phyloP scores from a whole-genome alignment of 2,888 invertebrate genomes.

The Gasteruption jaculator region DNA sequence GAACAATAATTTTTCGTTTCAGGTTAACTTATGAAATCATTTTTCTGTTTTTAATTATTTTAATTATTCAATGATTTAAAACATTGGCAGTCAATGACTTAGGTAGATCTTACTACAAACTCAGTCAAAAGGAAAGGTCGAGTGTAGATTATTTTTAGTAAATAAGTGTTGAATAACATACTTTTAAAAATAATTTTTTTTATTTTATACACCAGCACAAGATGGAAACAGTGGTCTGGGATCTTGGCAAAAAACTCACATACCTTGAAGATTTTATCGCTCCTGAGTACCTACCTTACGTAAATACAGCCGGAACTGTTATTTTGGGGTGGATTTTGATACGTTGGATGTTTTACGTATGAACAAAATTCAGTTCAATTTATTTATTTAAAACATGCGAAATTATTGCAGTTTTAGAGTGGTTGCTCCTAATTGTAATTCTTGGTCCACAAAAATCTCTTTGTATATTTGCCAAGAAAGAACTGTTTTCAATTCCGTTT shows the following conservation, averaged over 20 bases:
- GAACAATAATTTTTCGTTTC: neutral
- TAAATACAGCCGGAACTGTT: slow-evolving; percentile 38
- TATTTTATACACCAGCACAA: slow-evolving; percentile 11
- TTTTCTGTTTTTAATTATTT: neutral
- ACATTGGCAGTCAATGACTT: slow-evolving; percentile 1
- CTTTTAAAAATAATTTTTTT: too few species aligned
- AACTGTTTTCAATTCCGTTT: too few species aligned
- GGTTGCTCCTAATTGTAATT: neutral
- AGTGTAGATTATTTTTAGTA: too few species aligned
- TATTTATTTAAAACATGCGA: too few species aligned
- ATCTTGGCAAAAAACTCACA: slow-evolving; percentile 32
- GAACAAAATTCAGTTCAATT: slow-evolving; percentile 11
- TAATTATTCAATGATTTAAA: neutral
- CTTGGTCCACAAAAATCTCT: neutral
- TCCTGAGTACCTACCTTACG: slow-evolving; percentile 32
- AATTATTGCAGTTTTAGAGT: neutral
- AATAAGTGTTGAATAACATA: too few species aligned
- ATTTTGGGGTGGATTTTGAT: slow-evolving; percentile 42
- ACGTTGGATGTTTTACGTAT: slow-evolving; percentile 39
- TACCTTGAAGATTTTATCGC: slow-evolving; percentile 29
- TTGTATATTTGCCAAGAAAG: neutral
- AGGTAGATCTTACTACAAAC: too few species aligned
- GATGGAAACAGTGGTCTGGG: slow-evolving; percentile 28
- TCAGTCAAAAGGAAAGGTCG: too few species aligned
- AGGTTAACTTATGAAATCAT: slow-evolving; percentile 10